These are phyloP conservation scores for Tautogolabrus adspersus DNA, from an alignment of 2,113 vertebrate species.

Conservation along the genomic window DNA sequence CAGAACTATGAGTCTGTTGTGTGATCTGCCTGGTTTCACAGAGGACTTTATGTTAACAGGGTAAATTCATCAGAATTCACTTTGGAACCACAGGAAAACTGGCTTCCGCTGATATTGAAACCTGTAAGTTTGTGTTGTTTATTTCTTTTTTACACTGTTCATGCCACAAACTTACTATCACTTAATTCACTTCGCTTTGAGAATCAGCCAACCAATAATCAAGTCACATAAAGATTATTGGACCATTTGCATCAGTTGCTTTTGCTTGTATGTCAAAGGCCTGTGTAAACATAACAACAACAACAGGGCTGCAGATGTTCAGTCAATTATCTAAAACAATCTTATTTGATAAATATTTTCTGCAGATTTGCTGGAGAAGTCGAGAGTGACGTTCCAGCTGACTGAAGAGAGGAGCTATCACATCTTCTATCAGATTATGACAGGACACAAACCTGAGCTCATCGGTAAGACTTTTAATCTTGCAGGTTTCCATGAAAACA, in stretches of 20 bases:
- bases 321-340: not conserved
- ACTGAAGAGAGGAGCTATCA: constrained; percentile 79
- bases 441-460: constrained; percentile 75
- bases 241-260: too few species aligned
- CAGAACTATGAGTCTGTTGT: not conserved
- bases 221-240: too few species aligned
- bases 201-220: too few species aligned
- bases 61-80: constrained; percentile 82
- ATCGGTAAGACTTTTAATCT: constrained; percentile 55
- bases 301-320: too few species aligned
- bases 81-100: constrained; percentile 79
- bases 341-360: not conserved
- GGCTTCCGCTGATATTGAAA: constrained; percentile 79
- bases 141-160: not conserved
- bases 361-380: constrained; percentile 80
- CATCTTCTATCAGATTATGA: constrained; percentile 81
- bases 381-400: constrained; percentile 79
- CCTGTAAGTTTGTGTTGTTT: constrained; percentile 58
- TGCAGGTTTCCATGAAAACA: not conserved
- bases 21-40: not conserved
- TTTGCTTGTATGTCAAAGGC: too few species aligned
- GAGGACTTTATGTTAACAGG: constrained; percentile 33
- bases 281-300: too few species aligned
- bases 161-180: too few species aligned
- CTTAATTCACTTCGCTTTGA: too few species aligned